Evolutionary conservation across 2,113 vertebrate species (phyloP).

Genomic region (Sarotherodon lohbergeri): DNA sequence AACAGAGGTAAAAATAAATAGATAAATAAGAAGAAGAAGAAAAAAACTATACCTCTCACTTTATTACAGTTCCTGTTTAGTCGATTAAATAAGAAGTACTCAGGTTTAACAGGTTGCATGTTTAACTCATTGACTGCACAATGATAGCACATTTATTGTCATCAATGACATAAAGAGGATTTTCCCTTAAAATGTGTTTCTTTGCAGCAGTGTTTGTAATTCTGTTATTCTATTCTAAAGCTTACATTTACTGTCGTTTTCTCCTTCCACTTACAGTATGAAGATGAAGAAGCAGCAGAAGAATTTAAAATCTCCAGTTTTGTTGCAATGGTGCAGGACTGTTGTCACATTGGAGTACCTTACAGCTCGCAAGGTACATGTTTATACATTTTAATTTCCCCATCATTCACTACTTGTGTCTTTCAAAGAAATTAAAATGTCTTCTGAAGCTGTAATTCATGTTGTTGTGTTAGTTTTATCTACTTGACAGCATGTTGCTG

Average conservation of each 20-base stretch:
- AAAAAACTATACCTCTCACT: neutral
- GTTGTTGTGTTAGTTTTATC: neutral
- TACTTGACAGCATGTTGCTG: neutral
- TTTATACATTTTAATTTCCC: neutral
- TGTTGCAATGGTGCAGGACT: constrained; percentile 93
- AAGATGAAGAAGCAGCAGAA: constrained; percentile 94
- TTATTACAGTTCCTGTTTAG: neutral
- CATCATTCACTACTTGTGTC: neutral
- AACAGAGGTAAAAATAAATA: constrained; percentile 80
- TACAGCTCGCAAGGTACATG: constrained; percentile 86
- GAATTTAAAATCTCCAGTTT: constrained; percentile 98
- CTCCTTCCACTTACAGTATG: constrained; percentile 74
- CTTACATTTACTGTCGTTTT: neutral
- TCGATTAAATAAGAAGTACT: neutral
- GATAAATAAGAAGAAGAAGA: neutral
- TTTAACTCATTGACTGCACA: neutral
- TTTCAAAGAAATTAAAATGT: neutral
- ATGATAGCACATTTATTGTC: neutral
- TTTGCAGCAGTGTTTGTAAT: neutral
- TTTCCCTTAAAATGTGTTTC: neutral
- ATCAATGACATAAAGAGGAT: neutral
- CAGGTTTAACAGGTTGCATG: neutral
- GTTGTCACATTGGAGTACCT: constrained; percentile 86
- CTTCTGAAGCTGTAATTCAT: neutral
- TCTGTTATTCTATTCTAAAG: neutral